Evolutionary conservation across 2,797 vertebrate genomes (phyloP).

Genomic region (Oreonectes daqikongensis): DNA sequence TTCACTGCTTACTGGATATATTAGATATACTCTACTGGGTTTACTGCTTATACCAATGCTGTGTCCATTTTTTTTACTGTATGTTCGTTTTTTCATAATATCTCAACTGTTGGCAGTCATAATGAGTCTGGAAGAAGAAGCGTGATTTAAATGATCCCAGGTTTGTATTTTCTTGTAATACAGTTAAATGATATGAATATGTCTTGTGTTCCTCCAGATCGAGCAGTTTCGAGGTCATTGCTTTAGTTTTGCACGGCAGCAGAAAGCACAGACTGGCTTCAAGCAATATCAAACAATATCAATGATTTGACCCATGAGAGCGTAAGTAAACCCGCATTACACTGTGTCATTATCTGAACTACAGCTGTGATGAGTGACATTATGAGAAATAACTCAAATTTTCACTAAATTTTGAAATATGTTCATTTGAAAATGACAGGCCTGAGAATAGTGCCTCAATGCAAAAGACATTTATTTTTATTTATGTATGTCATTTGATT

Average conservation of each 20-base stretch:
- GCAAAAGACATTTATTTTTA: too few relatives aligned
- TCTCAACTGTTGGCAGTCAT: background rate
- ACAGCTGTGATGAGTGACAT: slow-evolving; percentile 6
- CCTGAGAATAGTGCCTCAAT: too few relatives aligned
- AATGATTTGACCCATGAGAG: slow-evolving; percentile 86
- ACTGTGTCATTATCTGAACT: background rate
- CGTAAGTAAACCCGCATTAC: slow-evolving; percentile 72
- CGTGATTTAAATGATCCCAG: too few relatives aligned
- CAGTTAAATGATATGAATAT: background rate
- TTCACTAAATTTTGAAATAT: too few relatives aligned
- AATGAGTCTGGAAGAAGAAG: background rate
- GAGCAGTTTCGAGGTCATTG: slow-evolving; percentile 89
- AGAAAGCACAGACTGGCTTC: slow-evolving; percentile 92
- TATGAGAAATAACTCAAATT: background rate
- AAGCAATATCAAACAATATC: slow-evolving; percentile 90
- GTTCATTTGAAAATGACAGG: too few relatives aligned
- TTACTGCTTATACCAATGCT: too few relatives aligned
- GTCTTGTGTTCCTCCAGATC: slow-evolving; percentile 73
- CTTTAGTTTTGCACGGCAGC: slow-evolving; percentile 87
- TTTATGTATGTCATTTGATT: background rate
- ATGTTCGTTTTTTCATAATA: too few relatives aligned
- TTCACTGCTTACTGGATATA: too few relatives aligned
- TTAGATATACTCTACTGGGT: too few relatives aligned
- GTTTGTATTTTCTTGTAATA: background rate
- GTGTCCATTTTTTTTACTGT: too few relatives aligned